These are phyloP conservation scores for Cheilinus undulatus DNA, from an alignment of 2,113 vertebrate genomes.

Conservation along the genomic window DNA sequence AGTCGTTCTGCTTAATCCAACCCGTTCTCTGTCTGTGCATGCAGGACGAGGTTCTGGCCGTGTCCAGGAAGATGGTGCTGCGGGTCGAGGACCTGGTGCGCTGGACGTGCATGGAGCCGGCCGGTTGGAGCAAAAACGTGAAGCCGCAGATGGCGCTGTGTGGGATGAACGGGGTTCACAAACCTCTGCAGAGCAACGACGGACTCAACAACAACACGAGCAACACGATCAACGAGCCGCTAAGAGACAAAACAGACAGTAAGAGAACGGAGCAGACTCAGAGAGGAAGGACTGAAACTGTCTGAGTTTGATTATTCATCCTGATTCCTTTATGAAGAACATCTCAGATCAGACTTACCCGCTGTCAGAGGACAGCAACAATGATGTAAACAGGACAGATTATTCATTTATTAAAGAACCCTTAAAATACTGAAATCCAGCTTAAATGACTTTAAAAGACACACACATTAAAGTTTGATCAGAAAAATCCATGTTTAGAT, in stretches of 20 bases:
- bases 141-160: neutral
- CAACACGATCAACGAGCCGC: slow-evolving; percentile 21
- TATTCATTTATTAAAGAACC: no score
- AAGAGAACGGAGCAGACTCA: slow-evolving; percentile 2
- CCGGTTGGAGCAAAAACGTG: slow-evolving; percentile 59
- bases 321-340: no score
- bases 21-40: neutral
- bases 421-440: no score
- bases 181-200: slow-evolving; percentile 30
- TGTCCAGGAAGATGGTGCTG: slow-evolving; percentile 85
- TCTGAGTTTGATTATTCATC: neutral
- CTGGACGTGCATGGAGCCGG: slow-evolving; percentile 78
- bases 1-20: no score
- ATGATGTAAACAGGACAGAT: no score
- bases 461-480: no score
- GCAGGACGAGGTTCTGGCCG: slow-evolving; percentile 86
- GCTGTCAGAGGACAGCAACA: no score
- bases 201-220: fast-evolving
- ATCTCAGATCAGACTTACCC: no score
- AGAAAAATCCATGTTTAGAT: no score
- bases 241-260: slow-evolving; percentile 45
- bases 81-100: slow-evolving; percentile 84
- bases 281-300: neutral
- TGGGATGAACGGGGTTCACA: slow-evolving; percentile 32
- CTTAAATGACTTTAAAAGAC: no score